Percentiles rank a stretch among this genome's conserved stretches.
These are phyloP conservation scores for Alaudala cheleensis DNA, from an alignment of 2,113 vertebrate genomes.

Conservation along the genomic window DNA sequence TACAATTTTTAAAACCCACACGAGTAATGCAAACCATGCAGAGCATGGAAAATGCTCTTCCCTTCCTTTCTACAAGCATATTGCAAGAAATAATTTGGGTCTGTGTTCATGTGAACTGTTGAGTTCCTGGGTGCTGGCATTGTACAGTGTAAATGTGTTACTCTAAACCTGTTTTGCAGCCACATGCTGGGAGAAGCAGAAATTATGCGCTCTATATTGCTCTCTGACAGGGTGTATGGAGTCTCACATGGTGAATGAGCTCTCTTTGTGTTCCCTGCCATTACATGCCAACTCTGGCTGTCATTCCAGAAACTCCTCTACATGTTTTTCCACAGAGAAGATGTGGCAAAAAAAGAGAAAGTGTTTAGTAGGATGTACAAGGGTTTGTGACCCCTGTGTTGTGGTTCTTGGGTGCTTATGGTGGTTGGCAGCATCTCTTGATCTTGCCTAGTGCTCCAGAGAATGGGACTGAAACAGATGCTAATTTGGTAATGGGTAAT, in stretches of 20 bases:
- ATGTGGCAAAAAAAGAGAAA: background rate
- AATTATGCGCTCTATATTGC: background rate
- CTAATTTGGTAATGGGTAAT: background rate
- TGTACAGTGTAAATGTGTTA: background rate
- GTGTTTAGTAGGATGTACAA: background rate
- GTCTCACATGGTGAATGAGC: background rate
- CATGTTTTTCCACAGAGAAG: background rate
- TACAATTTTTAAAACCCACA: background rate
- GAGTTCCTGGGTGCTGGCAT: background rate
- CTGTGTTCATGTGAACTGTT: slow-evolving; percentile 15
- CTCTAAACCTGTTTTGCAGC: slow-evolving; percentile 21
- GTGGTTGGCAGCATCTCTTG: background rate
- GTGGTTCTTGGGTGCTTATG: background rate
- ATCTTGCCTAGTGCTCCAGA: background rate
- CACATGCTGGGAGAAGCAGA: background rate
- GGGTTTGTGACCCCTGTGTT: rapidly evolving
- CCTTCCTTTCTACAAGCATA: slow-evolving; percentile 40
- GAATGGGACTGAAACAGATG: background rate
- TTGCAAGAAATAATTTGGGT: slow-evolving; percentile 44
- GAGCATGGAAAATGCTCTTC: slow-evolving; percentile 25
- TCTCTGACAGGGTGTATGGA: background rate
- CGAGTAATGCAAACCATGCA: background rate
- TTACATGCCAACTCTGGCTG: background rate
- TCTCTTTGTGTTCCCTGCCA: background rate
- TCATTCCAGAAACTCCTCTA: background rate